These are phyloP conservation scores for Tetragonula clypearis DNA, from an alignment of 1,140 invertebrate species.

Conservation along the genomic window DNA sequence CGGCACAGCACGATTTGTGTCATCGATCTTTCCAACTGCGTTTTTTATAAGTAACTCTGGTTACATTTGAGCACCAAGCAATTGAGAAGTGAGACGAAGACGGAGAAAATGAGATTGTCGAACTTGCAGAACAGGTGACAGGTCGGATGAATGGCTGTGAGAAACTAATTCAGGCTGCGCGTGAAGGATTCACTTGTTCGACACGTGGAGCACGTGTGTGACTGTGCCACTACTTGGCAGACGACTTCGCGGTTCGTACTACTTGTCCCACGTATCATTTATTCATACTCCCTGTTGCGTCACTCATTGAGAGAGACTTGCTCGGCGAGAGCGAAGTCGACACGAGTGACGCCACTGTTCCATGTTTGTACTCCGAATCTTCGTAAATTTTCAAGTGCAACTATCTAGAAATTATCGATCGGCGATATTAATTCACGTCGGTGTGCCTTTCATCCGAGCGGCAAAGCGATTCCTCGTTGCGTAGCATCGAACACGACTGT, in stretches of 20 bases:
- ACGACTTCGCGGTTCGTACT: not conserved
- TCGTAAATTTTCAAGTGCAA: not conserved
- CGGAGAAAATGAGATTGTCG: not conserved
- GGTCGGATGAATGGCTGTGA: not conserved
- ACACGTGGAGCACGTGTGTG: too few relatives aligned
- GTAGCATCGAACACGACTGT: not conserved
- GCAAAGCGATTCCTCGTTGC: not conserved
- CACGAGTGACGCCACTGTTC: too few relatives aligned
- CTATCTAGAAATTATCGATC: not conserved
- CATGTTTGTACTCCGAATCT: not conserved
- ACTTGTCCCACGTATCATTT: not conserved
- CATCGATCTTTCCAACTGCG: not conserved
- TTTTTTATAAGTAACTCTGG: not conserved
- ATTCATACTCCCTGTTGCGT: not conserved
- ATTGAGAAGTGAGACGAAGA: not conserved
- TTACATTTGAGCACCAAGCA: not conserved
- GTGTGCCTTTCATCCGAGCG: not conserved
- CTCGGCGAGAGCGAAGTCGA: too few relatives aligned
- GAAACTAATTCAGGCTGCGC: not conserved
- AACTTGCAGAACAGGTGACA: not conserved
- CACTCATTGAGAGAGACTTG: not conserved
- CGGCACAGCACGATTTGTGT: not conserved
- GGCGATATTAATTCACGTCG: not conserved
- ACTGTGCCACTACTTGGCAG: not conserved
- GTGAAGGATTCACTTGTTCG: not conserved